Percentiles rank a stretch among this genome's conserved stretches.
Evolutionary conservation across 2,888 invertebrate genomes (phyloP).

Genomic region (Ligdia adustata): DNA sequence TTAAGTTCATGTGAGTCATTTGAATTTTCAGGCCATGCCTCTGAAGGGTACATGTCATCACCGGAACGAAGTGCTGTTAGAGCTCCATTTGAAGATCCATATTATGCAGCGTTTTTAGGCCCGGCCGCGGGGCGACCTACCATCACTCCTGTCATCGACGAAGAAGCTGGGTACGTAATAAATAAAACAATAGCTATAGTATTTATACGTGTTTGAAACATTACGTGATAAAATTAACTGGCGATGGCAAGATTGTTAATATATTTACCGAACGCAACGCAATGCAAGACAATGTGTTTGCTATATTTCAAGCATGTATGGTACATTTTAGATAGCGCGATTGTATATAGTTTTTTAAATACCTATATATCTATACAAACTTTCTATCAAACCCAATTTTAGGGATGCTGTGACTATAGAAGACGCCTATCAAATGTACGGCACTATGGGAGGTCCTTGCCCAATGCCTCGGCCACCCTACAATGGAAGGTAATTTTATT

Average conservation of each 20-base stretch:
- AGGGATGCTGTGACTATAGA: conserved; percentile 71
- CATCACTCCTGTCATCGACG: conserved; percentile 96
- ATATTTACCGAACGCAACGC: too few relatives aligned
- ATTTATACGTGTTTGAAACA: too few relatives aligned
- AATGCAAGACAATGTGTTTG: too few relatives aligned
- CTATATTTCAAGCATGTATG: too few relatives aligned
- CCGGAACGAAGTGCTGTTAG: conserved; percentile 90
- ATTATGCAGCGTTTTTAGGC: conserved; percentile 91
- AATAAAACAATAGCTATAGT: not conserved
- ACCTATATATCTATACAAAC: too few relatives aligned
- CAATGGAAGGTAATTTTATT: conserved; percentile 64
- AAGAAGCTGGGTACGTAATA: conserved; percentile 89
- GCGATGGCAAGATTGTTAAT: too few relatives aligned
- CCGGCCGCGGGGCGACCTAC: conserved; percentile 86
- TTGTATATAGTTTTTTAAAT: too few relatives aligned
- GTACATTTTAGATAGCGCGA: too few relatives aligned
- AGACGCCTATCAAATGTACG: conserved; percentile 72
- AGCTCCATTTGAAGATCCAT: conserved; percentile 92
- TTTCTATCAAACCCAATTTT: conserved; percentile 41
- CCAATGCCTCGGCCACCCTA: conserved; percentile 72
- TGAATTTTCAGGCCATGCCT: conserved; percentile 53
- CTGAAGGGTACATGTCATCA: conserved; percentile 92
- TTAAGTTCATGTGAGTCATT: not conserved
- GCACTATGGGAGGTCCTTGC: conserved; percentile 62
- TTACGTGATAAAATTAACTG: too few relatives aligned